Evolutionary conservation across 2,113 vertebrate genomes (phyloP).

Genomic region (Grantiella picta): DNA sequence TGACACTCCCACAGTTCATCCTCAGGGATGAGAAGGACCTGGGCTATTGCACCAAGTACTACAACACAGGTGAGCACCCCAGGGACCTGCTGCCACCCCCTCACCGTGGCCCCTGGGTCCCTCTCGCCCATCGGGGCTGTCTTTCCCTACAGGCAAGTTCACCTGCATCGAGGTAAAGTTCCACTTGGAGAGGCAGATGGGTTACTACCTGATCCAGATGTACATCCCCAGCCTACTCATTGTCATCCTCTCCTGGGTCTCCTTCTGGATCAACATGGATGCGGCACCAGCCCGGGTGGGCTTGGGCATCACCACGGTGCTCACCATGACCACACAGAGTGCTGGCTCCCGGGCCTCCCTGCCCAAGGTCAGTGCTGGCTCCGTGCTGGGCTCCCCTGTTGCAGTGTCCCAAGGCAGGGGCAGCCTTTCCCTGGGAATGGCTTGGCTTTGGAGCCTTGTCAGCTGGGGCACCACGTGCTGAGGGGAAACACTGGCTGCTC

Average conservation of each 20-base stretch:
- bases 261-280: constrained; percentile 96
- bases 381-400: accelerated
- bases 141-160: constrained; percentile 81
- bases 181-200: constrained; percentile 93
- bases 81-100: neutral
- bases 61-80: constrained; percentile 87
- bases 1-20: constrained; percentile 92
- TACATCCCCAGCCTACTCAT: constrained; percentile 94
- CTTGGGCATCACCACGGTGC: constrained; percentile 90
- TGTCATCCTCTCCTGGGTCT: constrained; percentile 92
- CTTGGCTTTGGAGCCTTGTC: neutral
- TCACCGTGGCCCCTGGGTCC: accelerated
- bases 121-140: accelerated
- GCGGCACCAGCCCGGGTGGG: constrained; percentile 89
- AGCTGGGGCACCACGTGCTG: accelerated
- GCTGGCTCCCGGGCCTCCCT: constrained; percentile 89
- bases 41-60: constrained; percentile 91
- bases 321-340: constrained; percentile 94
- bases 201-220: constrained; percentile 96
- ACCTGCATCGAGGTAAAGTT: constrained; percentile 95
- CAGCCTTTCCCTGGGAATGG: neutral
- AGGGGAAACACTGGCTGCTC: accelerated
- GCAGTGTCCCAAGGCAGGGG: too few relatives aligned
- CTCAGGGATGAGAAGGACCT: constrained; percentile 90
- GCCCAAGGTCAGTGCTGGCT: constrained; percentile 79